phyloP scores from a whole-genome alignment of 1,140 invertebrate species.

The Gerris buenoi region DNA sequence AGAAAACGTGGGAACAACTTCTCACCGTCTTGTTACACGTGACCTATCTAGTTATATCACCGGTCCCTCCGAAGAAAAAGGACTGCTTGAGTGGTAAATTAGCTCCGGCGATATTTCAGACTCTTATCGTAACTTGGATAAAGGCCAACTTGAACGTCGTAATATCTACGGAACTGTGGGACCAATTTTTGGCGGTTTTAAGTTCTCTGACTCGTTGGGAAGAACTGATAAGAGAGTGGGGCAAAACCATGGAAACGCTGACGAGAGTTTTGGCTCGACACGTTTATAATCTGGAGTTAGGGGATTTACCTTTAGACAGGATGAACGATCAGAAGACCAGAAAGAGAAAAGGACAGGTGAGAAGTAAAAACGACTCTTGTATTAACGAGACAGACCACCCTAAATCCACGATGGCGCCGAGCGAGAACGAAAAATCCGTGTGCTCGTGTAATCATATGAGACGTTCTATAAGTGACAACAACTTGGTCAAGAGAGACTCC shows the following conservation, averaged over 20 bases:
- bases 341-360: constrained; percentile 27
- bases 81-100: constrained; percentile 65
- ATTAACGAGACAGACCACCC: constrained; percentile 11
- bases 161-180: constrained; percentile 78
- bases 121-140: constrained; percentile 94
- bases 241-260: constrained; percentile 93
- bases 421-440: background rate
- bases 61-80: constrained; percentile 53
- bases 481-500: constrained; percentile 1
- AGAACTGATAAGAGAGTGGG: constrained; percentile 90
- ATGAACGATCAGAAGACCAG: constrained; percentile 65
- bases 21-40: constrained; percentile 77
- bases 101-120: constrained; percentile 84
- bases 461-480: background rate
- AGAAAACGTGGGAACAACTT: constrained; percentile 81
- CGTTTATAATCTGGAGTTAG: constrained; percentile 82
- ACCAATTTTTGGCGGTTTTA: constrained; percentile 78
- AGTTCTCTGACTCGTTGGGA: constrained; percentile 84
- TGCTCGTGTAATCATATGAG: background rate
- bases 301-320: constrained; percentile 72
- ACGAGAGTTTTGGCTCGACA: constrained; percentile 82
- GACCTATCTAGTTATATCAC: constrained; percentile 74
- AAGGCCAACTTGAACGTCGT: constrained; percentile 91
- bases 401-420: background rate
- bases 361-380: constrained; percentile 8